A percentile compares a stretch with the other conserved stretches of the same genome.
Conservation (phyloP, 2,888 invertebrate genomes). For the Agrochola circellaris region DNA sequence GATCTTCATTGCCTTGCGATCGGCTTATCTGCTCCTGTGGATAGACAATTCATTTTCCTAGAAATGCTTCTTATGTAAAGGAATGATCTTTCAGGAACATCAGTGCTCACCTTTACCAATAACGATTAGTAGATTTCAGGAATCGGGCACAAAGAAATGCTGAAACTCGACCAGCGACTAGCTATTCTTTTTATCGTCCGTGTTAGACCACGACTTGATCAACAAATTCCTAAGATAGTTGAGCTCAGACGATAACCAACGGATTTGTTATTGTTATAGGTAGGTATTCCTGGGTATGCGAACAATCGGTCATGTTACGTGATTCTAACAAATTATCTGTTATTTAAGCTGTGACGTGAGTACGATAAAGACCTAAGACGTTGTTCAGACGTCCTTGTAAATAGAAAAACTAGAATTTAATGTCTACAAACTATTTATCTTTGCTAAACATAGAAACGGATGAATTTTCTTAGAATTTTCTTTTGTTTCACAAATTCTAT, state of each 20-base stretch:
- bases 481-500: background rate
- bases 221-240: constrained; percentile 30
- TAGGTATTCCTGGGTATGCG: constrained; percentile 7
- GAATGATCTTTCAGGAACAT: too few relatives aligned
- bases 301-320: constrained; percentile 14
- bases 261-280: constrained; percentile 8
- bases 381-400: background rate
- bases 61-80: background rate
- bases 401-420: background rate
- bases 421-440: background rate
- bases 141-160: background rate
- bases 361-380: constrained; percentile 9
- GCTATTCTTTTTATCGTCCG: constrained; percentile 8
- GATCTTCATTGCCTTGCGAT: background rate
- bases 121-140: background rate
- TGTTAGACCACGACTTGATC: constrained; percentile 12
- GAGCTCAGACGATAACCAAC: constrained; percentile 16
- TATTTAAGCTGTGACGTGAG: constrained; percentile 38
- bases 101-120: background rate
- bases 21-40: background rate
- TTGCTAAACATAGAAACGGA: background rate
- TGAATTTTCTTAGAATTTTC: background rate
- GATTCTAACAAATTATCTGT: constrained; percentile 27
- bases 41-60: too few relatives aligned
- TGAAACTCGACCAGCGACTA: background rate